These are phyloP conservation scores for Rhagonycha fulva DNA, from an alignment of 2,888 invertebrate species.

Conservation along the genomic window DNA sequence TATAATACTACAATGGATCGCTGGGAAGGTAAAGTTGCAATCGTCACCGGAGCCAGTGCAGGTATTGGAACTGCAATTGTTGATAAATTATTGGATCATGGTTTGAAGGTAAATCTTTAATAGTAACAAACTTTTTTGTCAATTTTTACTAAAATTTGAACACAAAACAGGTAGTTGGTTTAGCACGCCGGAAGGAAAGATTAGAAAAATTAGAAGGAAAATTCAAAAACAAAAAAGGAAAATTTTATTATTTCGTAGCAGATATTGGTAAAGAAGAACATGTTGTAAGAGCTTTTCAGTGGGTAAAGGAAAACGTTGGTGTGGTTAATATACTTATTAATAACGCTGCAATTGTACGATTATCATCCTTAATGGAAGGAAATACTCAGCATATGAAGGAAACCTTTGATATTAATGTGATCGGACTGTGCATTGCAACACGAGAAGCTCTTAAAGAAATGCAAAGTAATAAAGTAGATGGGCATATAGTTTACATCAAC, in stretches of 20 bases:
- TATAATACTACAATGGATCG: no score
- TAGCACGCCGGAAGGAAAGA: background rate
- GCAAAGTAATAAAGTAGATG: background rate
- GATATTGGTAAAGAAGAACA: background rate
- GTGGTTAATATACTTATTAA: background rate
- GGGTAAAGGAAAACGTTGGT: background rate
- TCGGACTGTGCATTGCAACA: background rate
- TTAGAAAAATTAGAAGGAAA: background rate
- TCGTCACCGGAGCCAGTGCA: no score
- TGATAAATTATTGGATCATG: no score
- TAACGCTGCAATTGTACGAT: background rate
- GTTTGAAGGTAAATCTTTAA: no score
- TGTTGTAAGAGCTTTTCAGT: background rate
- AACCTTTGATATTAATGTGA: background rate
- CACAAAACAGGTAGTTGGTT: background rate
- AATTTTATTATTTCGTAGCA: background rate
- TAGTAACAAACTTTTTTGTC: no score
- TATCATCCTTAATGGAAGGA: background rate
- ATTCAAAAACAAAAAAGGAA: background rate
- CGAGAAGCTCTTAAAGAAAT: background rate
- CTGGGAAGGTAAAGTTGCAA: no score
- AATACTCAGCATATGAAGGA: background rate
- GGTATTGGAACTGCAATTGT: no score
- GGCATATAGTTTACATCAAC: background rate
- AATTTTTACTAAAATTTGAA: background rate